Evolutionary conservation across 1,140 invertebrate species (phyloP), one percentile per base, ranked within the genome.

Genomic region (Sycophila sp.): DNA sequence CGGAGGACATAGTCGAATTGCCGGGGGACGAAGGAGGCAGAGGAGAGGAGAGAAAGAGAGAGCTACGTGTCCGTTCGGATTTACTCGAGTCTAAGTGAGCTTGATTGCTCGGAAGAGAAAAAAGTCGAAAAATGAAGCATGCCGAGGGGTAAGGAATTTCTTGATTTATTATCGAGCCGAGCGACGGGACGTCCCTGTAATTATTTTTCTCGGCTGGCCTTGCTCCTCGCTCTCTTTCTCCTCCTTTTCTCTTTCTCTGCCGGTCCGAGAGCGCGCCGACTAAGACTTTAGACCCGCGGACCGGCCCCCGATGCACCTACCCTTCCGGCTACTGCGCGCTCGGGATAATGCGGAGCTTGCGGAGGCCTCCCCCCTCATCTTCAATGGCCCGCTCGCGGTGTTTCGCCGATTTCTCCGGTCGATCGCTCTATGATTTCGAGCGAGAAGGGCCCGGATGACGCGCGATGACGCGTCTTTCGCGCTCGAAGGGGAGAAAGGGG

Each of bases 141-240:
- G 74, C 75, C 71, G 72, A 75, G 75, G 73, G 75, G 69, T 71
- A 75, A 75, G 74, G 77, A 78, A 77, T 77, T 72, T 76, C 79
- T 85, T 84, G 83, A 85, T 85, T 84, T 84, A 85, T 85, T 69
- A 60, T 69, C 67, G 56, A 53, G 42, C 47, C 67, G 56, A 60
- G 66, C 81, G 82, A 83, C 80, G 79, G 76, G 80, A 80, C 80
- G 81, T 84, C 83, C 80, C 82, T 84, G 80, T 84, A 85, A 85
- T 84, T 85, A 85, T 85, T 85, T 83, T 62, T 53, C 77, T 80
- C 73, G 73, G 73, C 76, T 77, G 78, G 80, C 78, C 73, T 77
- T 66, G 59, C 69, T 67, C 51, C 71, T 71, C 73, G 11, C 45
- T 49, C 42, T 22, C 24, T 45, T 32, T 40, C 32, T 60, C 36